Evolutionary conservation across 1,140 invertebrate genomes (phyloP), one percentile per base, ranked within the genome.

Genomic region (Anoplophora glabripennis): DNA sequence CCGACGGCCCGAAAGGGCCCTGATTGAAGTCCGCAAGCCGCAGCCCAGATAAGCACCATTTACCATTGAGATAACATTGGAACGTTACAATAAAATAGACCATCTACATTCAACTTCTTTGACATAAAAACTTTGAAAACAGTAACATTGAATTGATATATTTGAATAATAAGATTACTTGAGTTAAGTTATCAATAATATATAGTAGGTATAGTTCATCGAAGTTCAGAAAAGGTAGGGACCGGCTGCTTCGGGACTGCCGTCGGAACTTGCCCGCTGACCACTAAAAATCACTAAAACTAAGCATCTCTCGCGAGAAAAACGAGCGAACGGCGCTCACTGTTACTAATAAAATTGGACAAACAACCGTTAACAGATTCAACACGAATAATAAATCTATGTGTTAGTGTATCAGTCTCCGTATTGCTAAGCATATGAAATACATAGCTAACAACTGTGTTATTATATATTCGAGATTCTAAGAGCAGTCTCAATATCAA

Each of bases 121-220:
- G 68, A 73, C 72, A 73, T 73, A 72, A 75, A 75, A 73, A 66
- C 66, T 72, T 72, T 59, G 56, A 71, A 75, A 75, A 74, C 72
- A 72, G 68, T 73, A 75, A 75, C 73, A 75, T 72, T 75, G 59
- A 75, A 72, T 67, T 67, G 64, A 66, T 69, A 68, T 54, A 66
- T 65, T 53, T 53, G 61, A 44, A 70, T 71, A 72, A 57, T 59
- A 64, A 56, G 55, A 64, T 64, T 54, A 64, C 47, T 53, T 36
- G 36, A 41, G 52, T 54, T 54, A 54, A 28, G 21, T 28, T 28
- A 28, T 28, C 52, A 54, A 44, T 54, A 44, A 54, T 54, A 54
- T 54, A 54, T 38, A 54, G 52, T 40, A 33, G 44, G 38, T 12
- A 21, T 28, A 44, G 46, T 48, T 48, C 28, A 17, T 18, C 15